Evolutionary conservation across 2,888 invertebrate genomes (phyloP).

Genomic region (Parnassius apollo): DNA sequence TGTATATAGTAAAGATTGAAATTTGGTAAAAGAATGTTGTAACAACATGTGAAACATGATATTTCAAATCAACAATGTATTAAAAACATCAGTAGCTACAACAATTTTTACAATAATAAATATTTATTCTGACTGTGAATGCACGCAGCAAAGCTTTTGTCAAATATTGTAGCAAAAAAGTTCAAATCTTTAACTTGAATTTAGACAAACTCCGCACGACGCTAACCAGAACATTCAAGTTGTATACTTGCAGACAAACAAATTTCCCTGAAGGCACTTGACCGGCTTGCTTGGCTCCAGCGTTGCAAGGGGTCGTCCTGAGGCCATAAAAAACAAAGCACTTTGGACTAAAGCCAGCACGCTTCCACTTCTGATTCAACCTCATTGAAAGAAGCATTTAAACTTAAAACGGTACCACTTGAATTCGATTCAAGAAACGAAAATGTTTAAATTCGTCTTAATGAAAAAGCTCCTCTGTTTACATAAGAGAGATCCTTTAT

Average conservation of each 20-base stretch:
- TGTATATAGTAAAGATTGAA: no score
- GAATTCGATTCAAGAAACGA: constrained; percentile 53
- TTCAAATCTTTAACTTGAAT: neutral
- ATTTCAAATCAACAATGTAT: no score
- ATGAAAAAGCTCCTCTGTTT: constrained; percentile 16
- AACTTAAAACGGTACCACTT: constrained; percentile 60
- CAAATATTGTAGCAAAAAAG: no score
- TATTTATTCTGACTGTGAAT: no score
- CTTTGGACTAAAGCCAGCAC: constrained; percentile 71
- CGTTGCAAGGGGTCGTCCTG: constrained; percentile 49
- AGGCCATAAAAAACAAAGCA: constrained; percentile 71
- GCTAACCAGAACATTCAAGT: constrained; percentile 33
- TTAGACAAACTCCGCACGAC: constrained; percentile 26
- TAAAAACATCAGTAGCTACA: no score
- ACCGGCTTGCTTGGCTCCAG: constrained; percentile 54
- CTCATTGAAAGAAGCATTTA: constrained; percentile 70
- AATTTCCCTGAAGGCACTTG: constrained; percentile 51
- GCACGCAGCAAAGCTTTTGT: no score
- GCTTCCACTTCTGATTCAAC: constrained; percentile 46
- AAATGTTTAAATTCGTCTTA: constrained; percentile 28
- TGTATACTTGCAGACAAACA: constrained; percentile 42
- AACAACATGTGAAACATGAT: no score
- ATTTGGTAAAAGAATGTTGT: no score
- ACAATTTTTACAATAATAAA: no score
- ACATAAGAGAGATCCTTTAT: constrained; percentile 7